Evolutionary conservation across 2,113 vertebrate species (phyloP), one percentile per base, ranked within the genome.

Genomic region (Anolis carolinensis): DNA sequence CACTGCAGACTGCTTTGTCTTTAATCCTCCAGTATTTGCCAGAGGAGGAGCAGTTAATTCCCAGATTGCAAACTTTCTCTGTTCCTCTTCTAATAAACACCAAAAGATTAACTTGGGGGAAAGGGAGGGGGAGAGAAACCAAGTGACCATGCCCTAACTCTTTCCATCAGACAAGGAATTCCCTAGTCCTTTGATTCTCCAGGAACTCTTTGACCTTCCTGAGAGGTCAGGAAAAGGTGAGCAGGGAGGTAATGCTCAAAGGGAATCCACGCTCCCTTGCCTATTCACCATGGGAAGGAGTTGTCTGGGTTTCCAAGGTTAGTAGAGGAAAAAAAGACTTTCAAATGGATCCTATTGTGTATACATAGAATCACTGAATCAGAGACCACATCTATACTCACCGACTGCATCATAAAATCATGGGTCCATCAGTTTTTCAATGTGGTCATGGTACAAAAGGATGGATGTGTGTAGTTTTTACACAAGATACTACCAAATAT

Each of bases 91-190:
- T 83, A 70, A 83, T 36, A 83, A 83, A 83, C 27, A 13, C 36
- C 82, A 84, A 72, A 75, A 84, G 27, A 75, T 84, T 63, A 63
- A 63, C 30, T 16, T 48, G 30, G 75, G 30, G 75, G 75, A 18
- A 48, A 48, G 30, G 55, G 55, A 18, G 52, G 14, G 14, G 52
- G 20, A 72, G 34, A 7, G 7, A 27, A 75, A n/a, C 79, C 65
- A 14, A 80, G 30, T 63, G 36, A 18, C 16, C 55, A 72, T 10
- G 36, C 48, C 16, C 32, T 65, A 59, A 83, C 50, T 83, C 48
- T 34, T 55, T 59, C 67, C n/a, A 55, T 71, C 48, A 55, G n/a
- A 72, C 67, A 55, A 72, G 70, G 16, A 36, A 73, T 63, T 44
- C 71, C 82, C 30, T 75, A 63, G 18, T 74, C 25, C 34, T 21